Base-by-base conservation (phyloP, 1,140 invertebrate species). In the Holotrichia oblita region DNA sequence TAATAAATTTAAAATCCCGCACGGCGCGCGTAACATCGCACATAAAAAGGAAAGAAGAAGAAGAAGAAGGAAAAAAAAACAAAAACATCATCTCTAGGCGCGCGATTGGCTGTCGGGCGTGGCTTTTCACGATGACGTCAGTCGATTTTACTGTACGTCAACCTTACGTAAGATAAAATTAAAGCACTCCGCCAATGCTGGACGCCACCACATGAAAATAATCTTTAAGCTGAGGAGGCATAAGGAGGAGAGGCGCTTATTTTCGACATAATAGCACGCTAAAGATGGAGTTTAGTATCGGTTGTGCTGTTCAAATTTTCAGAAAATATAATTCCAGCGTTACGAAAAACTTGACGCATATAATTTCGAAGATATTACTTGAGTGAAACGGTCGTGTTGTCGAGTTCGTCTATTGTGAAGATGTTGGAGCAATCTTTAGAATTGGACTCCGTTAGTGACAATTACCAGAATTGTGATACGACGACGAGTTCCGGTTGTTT, bases 401-500 rank as follows among this genome's bases (percentile, higher is more conserved):
- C 17, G 3, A 27, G 61, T 10, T 17, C 22, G 61, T 3, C 12
- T 27, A 27, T 24, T 22, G 61, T 10, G 22, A 69, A 34, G 17
- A 69, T 69, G 61, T 69, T 69, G 76, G 40, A 74, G n/a, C 76
- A 73, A 41, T 27, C 73, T 44, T 72, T 74, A 14, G 64, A 59
- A 76, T 75, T 79, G 34, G 55, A 77, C 64, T 7, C 48, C 14
- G 42, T 77, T n/a, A 41, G 69, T 75, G 80, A 81, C 10, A 81
- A 61, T 79, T 82, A 81, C 48, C 79, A 81, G 78, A 79, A 74
- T 78, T 82, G 81, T 73, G 81, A 82, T 74, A 81, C 79, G 4
- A 82, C 81, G 27, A 78, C 64, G 8, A 79, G 69, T 22, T 74
- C 81, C n/a, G 81, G 22, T 80, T 79, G 78, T 76, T 77, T 77